A percentile compares a stretch with the other conserved stretches of the same genome.
These are phyloP conservation scores for Neolamprologus brichardi DNA, from an alignment of 2,113 vertebrate species.

Conservation along the genomic window DNA sequence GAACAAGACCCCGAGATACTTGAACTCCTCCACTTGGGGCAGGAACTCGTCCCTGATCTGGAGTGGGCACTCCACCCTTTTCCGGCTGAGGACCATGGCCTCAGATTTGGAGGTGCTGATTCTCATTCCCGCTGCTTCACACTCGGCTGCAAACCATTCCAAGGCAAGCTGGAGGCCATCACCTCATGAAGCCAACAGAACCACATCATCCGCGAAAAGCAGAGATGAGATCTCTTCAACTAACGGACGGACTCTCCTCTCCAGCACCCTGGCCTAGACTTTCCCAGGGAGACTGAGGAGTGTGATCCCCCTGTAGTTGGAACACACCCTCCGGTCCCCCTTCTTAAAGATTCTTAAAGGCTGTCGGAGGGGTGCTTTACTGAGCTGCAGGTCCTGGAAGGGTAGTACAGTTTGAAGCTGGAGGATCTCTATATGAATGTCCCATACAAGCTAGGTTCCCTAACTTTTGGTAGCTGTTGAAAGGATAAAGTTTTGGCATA, in stretches of 20 bases:
- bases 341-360: background rate
- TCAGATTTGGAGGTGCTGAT: background rate
- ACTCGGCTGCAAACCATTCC: accelerated
- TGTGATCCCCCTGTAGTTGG: background rate
- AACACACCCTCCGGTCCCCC: accelerated
- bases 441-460: background rate
- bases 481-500: background rate
- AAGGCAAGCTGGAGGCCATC: accelerated
- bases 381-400: background rate
- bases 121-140: background rate
- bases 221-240: background rate
- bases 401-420: background rate
- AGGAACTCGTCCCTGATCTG: accelerated
- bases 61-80: background rate
- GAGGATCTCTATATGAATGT: background rate
- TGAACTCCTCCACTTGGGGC: background rate
- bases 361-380: background rate
- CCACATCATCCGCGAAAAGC: background rate
- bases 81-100: background rate
- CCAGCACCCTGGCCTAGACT: background rate
- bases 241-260: accelerated
- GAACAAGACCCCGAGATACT: background rate
- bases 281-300: background rate
- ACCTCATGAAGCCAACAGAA: background rate
- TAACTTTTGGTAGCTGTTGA: background rate